Percentiles rank a stretch among this genome's conserved stretches.
These are phyloP conservation scores for Aspiorhynchus laticeps DNA, from an alignment of 2,113 vertebrate species.

Conservation along the genomic window DNA sequence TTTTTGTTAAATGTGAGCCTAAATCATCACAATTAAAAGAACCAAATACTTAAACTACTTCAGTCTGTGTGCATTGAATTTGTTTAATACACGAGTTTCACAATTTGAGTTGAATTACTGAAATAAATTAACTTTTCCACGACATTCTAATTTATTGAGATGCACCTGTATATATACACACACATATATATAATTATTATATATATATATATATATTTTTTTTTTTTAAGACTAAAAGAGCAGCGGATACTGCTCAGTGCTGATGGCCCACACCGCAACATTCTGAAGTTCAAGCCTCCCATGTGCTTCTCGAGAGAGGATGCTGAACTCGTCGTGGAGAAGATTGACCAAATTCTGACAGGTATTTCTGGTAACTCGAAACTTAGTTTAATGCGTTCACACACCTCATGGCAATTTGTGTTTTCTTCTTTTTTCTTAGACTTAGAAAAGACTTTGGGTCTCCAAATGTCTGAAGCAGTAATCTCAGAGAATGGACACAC, in stretches of 20 bases:
- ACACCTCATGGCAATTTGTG: not conserved
- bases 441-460: constrained; percentile 77
- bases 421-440: constrained; percentile 67
- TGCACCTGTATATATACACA: too few relatives aligned
- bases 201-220: not conserved
- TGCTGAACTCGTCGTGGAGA: constrained; percentile 81
- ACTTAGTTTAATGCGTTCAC: not conserved
- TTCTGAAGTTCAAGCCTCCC: constrained; percentile 96
- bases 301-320: constrained; percentile 91
- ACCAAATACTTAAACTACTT: too few relatives aligned
- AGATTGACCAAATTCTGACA: constrained; percentile 86
- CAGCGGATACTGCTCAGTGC: constrained; percentile 86
- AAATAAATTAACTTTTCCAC: too few relatives aligned
- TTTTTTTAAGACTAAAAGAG: constrained; percentile 85
- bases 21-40: too few relatives aligned
- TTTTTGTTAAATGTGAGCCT: too few relatives aligned
- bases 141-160: too few relatives aligned
- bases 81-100: too few relatives aligned
- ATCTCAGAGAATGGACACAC: constrained; percentile 53
- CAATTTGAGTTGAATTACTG: too few relatives aligned
- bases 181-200: not conserved
- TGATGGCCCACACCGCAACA: constrained; percentile 91
- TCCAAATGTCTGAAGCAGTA: constrained; percentile 45
- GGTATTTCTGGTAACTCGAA: constrained; percentile 71
- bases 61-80: too few relatives aligned